Percentiles rank a stretch among this genome's conserved stretches.
Conservation (phyloP, 2,113 vertebrate genomes). For the Myotis brandtii region DNA sequence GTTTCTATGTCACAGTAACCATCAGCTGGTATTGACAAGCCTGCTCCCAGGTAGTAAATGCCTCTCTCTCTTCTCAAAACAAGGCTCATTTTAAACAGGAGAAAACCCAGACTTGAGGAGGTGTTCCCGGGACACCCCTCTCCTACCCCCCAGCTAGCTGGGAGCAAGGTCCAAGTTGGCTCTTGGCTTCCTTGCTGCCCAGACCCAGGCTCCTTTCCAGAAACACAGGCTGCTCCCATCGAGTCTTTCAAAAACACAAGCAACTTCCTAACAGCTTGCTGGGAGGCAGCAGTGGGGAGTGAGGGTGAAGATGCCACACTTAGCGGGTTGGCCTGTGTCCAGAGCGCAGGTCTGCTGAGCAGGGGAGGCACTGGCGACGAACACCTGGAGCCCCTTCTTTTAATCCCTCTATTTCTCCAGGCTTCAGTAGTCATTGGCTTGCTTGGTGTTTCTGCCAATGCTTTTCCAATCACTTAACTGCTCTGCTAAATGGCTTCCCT, state of each 20-base stretch:
- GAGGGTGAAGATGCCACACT: background rate
- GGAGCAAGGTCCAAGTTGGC: background rate
- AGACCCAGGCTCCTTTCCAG: background rate
- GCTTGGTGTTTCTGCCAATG: too few species aligned
- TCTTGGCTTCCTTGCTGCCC: background rate
- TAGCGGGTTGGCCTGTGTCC: background rate
- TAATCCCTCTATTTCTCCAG: background rate
- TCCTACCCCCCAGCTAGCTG: background rate
- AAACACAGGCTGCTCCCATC: background rate
- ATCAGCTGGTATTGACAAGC: background rate
- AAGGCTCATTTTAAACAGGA: background rate
- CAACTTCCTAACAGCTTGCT: too few species aligned
- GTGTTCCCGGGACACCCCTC: background rate
- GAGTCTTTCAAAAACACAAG: background rate
- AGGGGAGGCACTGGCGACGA: fast-evolving
- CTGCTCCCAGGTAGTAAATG: too few species aligned
- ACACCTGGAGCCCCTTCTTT: background rate
- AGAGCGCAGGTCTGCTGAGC: background rate
- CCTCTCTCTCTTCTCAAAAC: background rate
- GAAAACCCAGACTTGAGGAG: background rate
- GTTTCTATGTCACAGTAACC: background rate
- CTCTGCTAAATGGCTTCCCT: background rate
- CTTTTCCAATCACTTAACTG: background rate
- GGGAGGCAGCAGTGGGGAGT: background rate
- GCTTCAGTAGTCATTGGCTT: too few species aligned